A percentile compares a stretch with the other conserved stretches of the same genome.
Evolutionary conservation across 2,113 vertebrate species (phyloP).

Genomic region (Etia nguti): DNA sequence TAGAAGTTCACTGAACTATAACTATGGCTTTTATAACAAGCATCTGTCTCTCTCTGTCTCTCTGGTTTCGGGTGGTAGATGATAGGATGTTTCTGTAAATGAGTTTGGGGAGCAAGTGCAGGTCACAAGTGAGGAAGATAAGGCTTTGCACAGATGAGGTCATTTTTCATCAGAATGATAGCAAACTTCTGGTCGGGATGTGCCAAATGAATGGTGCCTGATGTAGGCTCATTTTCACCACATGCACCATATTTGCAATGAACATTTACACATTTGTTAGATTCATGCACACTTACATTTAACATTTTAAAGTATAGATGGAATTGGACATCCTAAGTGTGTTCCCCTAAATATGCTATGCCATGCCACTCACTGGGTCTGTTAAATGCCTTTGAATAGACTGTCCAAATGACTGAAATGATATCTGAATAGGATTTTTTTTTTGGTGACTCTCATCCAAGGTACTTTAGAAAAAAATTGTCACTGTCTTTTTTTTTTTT

Average conservation of each 20-base stretch:
- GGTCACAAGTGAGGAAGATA: slow-evolving; percentile 37
- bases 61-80: not conserved
- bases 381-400: not conserved
- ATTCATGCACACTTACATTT: not conserved
- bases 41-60: not conserved
- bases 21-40: slow-evolving; percentile 10
- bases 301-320: not conserved
- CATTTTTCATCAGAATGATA: slow-evolving; percentile 36
- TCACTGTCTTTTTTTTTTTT: not conserved
- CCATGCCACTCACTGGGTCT: not conserved
- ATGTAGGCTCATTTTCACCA: not conserved
- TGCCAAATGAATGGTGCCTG: not conserved
- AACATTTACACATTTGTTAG: not conserved
- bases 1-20: slow-evolving; percentile 8
- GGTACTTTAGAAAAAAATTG: not conserved
- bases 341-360: not conserved
- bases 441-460: not conserved
- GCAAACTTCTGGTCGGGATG: not conserved
- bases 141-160: slow-evolving; percentile 30
- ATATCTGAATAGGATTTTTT: not conserved
- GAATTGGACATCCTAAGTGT: not conserved
- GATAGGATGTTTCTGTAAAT: slow-evolving; percentile 44
- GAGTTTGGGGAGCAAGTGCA: slow-evolving; percentile 31
- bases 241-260: not conserved
- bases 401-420: not conserved